Base-by-base conservation (phyloP, 2,888 invertebrate genomes). In the Alloplasta piceator region DNA sequence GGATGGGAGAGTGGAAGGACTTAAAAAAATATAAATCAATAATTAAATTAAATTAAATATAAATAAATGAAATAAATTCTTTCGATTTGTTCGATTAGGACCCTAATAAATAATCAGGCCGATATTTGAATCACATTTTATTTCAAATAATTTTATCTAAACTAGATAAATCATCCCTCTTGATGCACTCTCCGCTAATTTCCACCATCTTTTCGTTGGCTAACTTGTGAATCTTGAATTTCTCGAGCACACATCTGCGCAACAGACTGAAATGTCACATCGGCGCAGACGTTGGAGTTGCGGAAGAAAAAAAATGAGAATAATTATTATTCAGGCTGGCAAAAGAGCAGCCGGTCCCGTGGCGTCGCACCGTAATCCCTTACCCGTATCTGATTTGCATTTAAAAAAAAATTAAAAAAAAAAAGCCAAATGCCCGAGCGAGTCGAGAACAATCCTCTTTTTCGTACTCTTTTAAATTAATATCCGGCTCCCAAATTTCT, bases 311-410 rank as follows among this genome's bases (percentile, higher is more conserved):
- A 48, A 12, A 48, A 48, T 12, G 12, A 48, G 12, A 48, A 10
- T n/a, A 52, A 52, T 14, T 66, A 81, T 80, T 81, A 81, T 81
- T 78, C 85, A 84, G 89, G 83, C 91, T 86, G 90, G 88, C 87
- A 91, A 91, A 91, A 89, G 91, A 86, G 89, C 91, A 91, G 88
- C 90, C 89, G 26, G 88, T 87, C 84, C 43, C 84, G 80, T 70
- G 26, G 67, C 64, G 58, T 60, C 48, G 84, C 83, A 82, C 84
- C 83, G 86, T 90, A 89, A 90, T 89, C 89, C 89, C 85, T 84
- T 82, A 84, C 86, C 86, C 87, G 86, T 87, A 87, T 87, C 88
- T 85, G 83, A 90, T 89, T 87, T 87, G 87, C 89, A 89, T 89
- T 74, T n/a, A 86, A 88, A 85, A 80, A 86, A 81, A 83, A 58